Percentiles rank a stretch among this genome's conserved stretches.
These are phyloP conservation scores for Teleogryllus oceanicus DNA, from an alignment of 2,888 invertebrate species.

Conservation along the genomic window DNA sequence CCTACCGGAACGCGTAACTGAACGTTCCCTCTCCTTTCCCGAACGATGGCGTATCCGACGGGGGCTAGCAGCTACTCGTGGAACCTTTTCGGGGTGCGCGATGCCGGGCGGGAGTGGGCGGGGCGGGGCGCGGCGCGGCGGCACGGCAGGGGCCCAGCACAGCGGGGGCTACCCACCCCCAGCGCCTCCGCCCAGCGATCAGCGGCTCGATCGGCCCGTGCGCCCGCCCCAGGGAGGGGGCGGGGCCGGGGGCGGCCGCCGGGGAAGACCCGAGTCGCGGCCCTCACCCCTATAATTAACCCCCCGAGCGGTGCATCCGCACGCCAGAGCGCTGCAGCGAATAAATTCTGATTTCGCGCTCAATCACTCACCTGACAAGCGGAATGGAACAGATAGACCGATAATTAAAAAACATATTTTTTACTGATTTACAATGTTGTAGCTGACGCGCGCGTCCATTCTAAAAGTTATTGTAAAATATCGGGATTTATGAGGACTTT, in stretches of 20 bases:
- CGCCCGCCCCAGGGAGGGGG: not conserved
- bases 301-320: constrained; percentile 20
- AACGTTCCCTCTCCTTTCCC: too few species aligned
- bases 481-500: constrained; percentile 24
- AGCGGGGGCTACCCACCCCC: too few species aligned
- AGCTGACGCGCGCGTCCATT: constrained; percentile 22
- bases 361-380: constrained; percentile 25
- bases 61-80: too few species aligned
- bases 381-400: constrained; percentile 23
- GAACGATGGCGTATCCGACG: too few species aligned
- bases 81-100: not conserved
- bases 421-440: constrained; percentile 25
- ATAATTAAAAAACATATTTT: constrained; percentile 24
- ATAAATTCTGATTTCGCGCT: not conserved
- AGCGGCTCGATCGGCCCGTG: not conserved
- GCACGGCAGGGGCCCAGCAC: not conserved
- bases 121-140: not conserved
- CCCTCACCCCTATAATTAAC: constrained; percentile 19
- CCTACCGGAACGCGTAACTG: too few species aligned
- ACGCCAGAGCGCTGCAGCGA: not conserved
- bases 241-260: constrained; percentile 22
- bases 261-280: not conserved
- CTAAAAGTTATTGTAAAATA: constrained; percentile 25
- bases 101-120: not conserved
- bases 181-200: not conserved